Percentiles rank a stretch among this genome's conserved stretches.
Evolutionary conservation across 2,113 vertebrate genomes (phyloP).

Genomic region (Hydrochoerus hydrochaeris): DNA sequence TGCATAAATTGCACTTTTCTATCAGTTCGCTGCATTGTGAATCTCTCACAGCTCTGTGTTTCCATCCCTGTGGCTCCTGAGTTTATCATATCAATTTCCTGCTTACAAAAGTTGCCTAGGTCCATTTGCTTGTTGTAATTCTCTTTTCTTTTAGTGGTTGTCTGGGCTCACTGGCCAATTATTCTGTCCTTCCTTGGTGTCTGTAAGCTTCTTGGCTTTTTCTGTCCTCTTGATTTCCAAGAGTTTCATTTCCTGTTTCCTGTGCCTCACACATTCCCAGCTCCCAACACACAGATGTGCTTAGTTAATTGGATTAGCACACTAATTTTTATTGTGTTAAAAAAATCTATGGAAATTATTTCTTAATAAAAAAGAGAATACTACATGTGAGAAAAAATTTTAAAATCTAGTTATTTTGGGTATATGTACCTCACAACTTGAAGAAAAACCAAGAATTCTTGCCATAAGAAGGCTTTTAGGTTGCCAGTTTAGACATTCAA

Average conservation of each 20-base stretch:
- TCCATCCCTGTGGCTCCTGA: not conserved
- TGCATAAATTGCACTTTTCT: not conserved
- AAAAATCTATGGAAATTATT: not conserved
- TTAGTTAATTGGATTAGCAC: not conserved
- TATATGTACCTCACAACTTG: not conserved
- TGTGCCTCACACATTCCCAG: not conserved
- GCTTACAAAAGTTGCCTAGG: not conserved
- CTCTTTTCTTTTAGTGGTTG: not conserved
- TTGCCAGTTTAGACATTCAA: not conserved
- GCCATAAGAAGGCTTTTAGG: not conserved
- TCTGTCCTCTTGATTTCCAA: not conserved
- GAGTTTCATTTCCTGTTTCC: not conserved
- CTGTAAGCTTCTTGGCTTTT: not conserved
- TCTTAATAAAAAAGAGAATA: conserved; percentile 23
- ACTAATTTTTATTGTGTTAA: not conserved
- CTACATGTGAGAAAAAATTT: not conserved
- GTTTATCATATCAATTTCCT: not conserved
- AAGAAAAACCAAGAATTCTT: not conserved
- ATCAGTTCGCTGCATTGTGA: not conserved
- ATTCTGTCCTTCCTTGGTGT: not conserved
- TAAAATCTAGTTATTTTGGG: not conserved
- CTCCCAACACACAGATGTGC: not conserved
- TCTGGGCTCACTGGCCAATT: not conserved
- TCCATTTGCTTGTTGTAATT: not conserved
- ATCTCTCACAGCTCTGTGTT: not conserved